Conservation (phyloP, 2,888 invertebrate genomes). For the Litoditis marina region DNA sequence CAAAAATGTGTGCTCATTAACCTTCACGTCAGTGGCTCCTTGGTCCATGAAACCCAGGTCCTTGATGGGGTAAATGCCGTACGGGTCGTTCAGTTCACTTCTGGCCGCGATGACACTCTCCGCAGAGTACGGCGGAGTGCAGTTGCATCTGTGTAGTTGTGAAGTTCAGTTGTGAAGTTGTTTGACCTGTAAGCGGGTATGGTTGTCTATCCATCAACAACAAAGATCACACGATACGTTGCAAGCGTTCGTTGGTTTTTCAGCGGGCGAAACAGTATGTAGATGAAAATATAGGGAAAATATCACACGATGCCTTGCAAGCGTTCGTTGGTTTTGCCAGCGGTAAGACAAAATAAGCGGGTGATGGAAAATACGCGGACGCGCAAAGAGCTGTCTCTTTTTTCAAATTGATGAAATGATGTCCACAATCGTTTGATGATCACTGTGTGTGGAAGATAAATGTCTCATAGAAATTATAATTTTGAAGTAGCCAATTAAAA, state of each 20-base stretch:
- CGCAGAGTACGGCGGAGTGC: slow-evolving; percentile 73
- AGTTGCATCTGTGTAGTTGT: slow-evolving; percentile 70
- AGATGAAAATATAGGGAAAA: not conserved
- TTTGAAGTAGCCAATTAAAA: too few relatives aligned
- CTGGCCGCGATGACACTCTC: slow-evolving; percentile 74
- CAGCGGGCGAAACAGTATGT: not conserved
- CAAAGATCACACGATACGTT: too few relatives aligned
- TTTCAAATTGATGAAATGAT: too few relatives aligned
- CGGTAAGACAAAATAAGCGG: too few relatives aligned
- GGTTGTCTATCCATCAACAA: slow-evolving; percentile 1
- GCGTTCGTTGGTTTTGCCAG: too few relatives aligned
- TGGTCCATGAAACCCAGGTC: slow-evolving; percentile 71
- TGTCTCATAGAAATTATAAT: too few relatives aligned
- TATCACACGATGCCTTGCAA: too few relatives aligned
- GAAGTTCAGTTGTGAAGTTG: slow-evolving; percentile 73
- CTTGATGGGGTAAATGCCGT: slow-evolving; percentile 74
- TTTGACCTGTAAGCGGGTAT: slow-evolving; percentile 71
- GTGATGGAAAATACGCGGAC: too few relatives aligned
- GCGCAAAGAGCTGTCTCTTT: too few relatives aligned
- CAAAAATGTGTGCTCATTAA: slow-evolving; percentile 52
- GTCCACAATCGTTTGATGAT: too few relatives aligned
- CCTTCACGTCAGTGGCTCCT: slow-evolving; percentile 73
- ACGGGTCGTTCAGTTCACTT: slow-evolving; percentile 72
- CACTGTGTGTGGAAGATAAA: too few relatives aligned
- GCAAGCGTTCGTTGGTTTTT: too few relatives aligned